Conservation (phyloP, 35 echinoderm and acorn worm species). For the Anneissia japonica region DNA sequence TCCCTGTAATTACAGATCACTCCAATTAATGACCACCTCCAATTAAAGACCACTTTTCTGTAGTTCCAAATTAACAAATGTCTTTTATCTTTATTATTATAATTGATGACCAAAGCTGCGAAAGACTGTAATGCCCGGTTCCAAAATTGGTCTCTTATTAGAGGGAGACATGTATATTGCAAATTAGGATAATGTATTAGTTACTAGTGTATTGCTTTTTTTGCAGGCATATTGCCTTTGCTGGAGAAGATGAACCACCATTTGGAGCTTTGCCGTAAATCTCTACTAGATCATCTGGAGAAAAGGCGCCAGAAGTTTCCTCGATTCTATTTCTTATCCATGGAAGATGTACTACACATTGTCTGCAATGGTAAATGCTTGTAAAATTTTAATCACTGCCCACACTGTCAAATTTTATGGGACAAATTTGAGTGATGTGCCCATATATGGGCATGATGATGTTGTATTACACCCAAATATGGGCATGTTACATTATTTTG, state of each 20-base stretch:
- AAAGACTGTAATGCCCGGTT: too few species aligned
- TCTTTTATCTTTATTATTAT: too few species aligned
- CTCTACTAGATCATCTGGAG: constrained; percentile 82
- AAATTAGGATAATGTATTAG: too few species aligned
- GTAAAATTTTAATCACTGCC: background rate
- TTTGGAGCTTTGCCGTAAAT: constrained; percentile 74
- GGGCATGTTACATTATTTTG: too few species aligned
- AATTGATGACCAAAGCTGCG: too few species aligned
- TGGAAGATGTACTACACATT: constrained; percentile 97
- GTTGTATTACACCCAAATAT: background rate
- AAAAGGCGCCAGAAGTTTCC: constrained; percentile 80
- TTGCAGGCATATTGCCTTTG: constrained; percentile 60
- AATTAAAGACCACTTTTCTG: too few species aligned
- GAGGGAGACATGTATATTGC: too few species aligned
- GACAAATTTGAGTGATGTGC: background rate
- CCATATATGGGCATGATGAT: background rate
- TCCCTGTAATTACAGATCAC: too few species aligned
- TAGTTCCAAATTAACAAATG: too few species aligned
- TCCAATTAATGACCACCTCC: too few species aligned
- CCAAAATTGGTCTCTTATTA: too few species aligned
- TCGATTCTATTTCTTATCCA: constrained; percentile 93
- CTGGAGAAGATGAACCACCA: constrained; percentile 96
- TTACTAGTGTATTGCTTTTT: too few species aligned
- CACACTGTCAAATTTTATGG: background rate
- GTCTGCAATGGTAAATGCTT: constrained; percentile 82